Evolutionary conservation across 2,797 vertebrate species (phyloP).

Genomic region (Crenuchus spilurus): DNA sequence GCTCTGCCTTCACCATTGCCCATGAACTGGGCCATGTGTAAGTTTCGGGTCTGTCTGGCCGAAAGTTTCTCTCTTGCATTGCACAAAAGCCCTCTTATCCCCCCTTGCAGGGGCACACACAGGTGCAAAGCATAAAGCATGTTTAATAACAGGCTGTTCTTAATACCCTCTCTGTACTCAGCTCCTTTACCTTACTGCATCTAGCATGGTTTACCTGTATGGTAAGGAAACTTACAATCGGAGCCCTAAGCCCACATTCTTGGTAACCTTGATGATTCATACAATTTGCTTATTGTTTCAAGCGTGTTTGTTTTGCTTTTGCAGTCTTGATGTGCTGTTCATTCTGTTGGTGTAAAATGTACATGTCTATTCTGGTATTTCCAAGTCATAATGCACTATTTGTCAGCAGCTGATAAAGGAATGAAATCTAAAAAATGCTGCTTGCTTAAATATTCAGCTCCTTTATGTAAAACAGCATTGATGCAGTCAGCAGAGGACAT

Average conservation of each 20-base stretch:
- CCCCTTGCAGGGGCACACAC: slow-evolving; percentile 58
- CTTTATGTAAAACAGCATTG: no score
- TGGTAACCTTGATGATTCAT: neutral
- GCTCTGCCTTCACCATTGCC: slow-evolving; percentile 94
- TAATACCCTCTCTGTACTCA: slow-evolving; percentile 62
- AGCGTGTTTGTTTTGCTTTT: neutral
- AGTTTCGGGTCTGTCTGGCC: slow-evolving; percentile 70
- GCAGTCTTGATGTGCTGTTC: no score
- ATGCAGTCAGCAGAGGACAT: no score
- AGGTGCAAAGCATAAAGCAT: slow-evolving; percentile 77
- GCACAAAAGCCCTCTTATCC: slow-evolving; percentile 40
- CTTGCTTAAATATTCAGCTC: no score
- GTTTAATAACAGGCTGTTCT: slow-evolving; percentile 72
- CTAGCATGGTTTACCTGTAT: slow-evolving; percentile 51
- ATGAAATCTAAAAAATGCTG: no score
- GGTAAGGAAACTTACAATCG: slow-evolving; percentile 20
- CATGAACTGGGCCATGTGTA: slow-evolving; percentile 98
- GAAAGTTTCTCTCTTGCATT: slow-evolving; percentile 25
- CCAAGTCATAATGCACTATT: no score
- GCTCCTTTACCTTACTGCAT: slow-evolving; percentile 13
- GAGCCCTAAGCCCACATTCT: neutral
- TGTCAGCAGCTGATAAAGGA: no score
- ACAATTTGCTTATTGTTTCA: neutral
- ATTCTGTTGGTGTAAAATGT: neutral
- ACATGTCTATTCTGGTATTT: neutral